Conservation (phyloP, 2,888 invertebrate species). For the Stomorhina lunata region DNA sequence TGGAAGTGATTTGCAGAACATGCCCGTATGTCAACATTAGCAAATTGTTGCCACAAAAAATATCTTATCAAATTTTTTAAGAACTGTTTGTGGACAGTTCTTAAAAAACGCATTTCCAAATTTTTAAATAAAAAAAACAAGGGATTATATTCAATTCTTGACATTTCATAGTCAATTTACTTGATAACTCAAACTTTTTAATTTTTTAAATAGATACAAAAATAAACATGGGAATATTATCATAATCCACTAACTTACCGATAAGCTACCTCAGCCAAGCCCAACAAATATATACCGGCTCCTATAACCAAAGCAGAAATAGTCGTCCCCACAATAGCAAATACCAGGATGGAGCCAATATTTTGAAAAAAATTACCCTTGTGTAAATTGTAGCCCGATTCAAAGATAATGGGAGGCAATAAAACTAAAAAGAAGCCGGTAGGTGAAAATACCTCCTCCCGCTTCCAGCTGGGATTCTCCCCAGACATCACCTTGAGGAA, state of each 20-base stretch:
- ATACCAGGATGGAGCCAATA: conserved; percentile 98
- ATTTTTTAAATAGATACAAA: too few relatives aligned
- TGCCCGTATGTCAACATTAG: too few relatives aligned
- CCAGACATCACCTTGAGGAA: conserved; percentile 93
- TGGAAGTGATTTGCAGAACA: too few relatives aligned
- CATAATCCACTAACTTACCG: conserved; percentile 76
- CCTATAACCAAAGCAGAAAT: conserved; percentile 99
- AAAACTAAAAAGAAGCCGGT: conserved; percentile 98
- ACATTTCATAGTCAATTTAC: too few relatives aligned
- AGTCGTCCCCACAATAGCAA: conserved; percentile 98
- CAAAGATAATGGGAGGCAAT: conserved; percentile 99
- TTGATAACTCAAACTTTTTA: too few relatives aligned
- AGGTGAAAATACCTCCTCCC: conserved; percentile 98
- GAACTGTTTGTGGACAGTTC: too few relatives aligned
- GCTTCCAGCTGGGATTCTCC: conserved; percentile 94
- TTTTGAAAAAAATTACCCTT: conserved; percentile 98
- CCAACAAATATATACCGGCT: conserved; percentile 95
- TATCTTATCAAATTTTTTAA: too few relatives aligned
- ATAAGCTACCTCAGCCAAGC: conserved; percentile 94
- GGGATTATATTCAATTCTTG: neutral
- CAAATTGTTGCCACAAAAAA: too few relatives aligned
- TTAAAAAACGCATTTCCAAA: too few relatives aligned
- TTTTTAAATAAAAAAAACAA: too few relatives aligned
- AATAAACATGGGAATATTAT: too few relatives aligned
- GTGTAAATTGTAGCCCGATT: conserved; percentile 98